Percentiles rank a stretch among this genome's conserved stretches.
phyloP scores from a whole-genome alignment of 1,140 invertebrate species.

The Drosophila pseudoananassae region DNA sequence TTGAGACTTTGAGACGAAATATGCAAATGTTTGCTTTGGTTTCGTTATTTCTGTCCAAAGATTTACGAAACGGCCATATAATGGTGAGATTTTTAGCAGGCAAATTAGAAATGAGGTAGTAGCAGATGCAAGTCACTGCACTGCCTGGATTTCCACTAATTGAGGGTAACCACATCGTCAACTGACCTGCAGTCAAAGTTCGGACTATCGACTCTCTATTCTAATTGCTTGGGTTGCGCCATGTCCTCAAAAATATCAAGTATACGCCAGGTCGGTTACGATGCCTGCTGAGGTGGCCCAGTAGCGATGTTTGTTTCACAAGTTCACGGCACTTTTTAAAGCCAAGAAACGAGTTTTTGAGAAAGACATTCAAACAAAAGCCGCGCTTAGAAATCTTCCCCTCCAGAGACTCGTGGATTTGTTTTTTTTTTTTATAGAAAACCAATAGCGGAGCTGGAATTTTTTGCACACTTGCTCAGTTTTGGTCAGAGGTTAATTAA shows the following conservation, averaged over 20 bases:
- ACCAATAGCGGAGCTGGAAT: not conserved
- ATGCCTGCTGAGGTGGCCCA: not conserved
- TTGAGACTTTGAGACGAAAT: conserved; percentile 45
- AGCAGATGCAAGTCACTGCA: not conserved
- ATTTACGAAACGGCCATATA: conserved; percentile 12
- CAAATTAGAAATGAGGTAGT: conserved; percentile 35
- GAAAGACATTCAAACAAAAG: conserved; percentile 36
- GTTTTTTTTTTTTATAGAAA: conserved; percentile 4
- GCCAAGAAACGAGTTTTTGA: conserved; percentile 20
- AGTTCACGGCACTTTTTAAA: conserved; percentile 49
- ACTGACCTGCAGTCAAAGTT: conserved; percentile 15
- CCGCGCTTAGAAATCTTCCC: conserved; percentile 2
- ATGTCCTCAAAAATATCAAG: conserved; percentile 25
- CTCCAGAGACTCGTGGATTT: not conserved
- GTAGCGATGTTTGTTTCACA: conserved; percentile 45
- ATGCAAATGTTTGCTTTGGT: conserved; percentile 29
- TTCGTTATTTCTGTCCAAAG: conserved; percentile 3
- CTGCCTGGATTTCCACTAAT: conserved; percentile 10
- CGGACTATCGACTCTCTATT: not conserved
- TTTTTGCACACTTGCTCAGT: conserved; percentile 31
- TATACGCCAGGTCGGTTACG: conserved; percentile 32
- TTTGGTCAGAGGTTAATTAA: conserved; percentile 48
- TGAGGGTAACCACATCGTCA: conserved; percentile 7
- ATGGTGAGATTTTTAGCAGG: conserved; percentile 45
- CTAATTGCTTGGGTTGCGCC: not conserved